A percentile compares a stretch with the other conserved stretches of the same genome.
These are phyloP conservation scores for Helostoma temminkii DNA, from an alignment of 2,797 vertebrate species.

Conservation along the genomic window DNA sequence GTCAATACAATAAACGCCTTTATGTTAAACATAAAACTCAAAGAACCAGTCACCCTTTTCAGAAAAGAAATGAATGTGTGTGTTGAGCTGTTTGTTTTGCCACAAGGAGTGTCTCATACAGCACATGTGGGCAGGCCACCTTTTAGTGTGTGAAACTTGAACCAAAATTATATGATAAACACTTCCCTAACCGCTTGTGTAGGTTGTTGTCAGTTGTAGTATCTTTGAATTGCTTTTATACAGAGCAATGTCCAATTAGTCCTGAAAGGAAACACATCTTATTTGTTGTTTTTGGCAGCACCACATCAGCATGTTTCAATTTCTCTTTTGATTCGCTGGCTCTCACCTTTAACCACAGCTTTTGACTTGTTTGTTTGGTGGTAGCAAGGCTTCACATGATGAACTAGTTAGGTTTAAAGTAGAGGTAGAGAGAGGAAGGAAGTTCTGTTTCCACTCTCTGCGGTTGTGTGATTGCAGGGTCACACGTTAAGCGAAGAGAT, in stretches of 20 bases:
- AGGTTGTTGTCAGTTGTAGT: neutral
- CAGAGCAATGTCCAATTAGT: neutral
- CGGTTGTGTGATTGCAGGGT: conserved; percentile 45
- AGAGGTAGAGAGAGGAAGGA: conserved; percentile 66
- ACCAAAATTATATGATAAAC: neutral
- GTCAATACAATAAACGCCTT: neutral
- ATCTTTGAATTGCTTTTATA: neutral
- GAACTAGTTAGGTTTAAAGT: conserved; percentile 42
- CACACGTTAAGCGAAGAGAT: conserved; percentile 18
- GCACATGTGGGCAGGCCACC: neutral
- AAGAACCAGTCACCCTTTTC: neutral
- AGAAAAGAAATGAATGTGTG: neutral
- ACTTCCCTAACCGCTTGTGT: neutral
- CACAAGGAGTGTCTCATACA: neutral
- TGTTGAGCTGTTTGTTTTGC: neutral
- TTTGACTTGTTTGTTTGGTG: conserved; percentile 54
- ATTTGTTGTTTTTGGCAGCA: neutral
- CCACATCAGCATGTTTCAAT: conserved; percentile 8
- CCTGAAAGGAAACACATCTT: neutral
- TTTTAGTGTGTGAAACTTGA: neutral
- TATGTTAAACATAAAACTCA: neutral
- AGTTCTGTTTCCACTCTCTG: conserved; percentile 64
- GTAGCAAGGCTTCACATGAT: conserved; percentile 30
- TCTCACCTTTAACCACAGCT: conserved; percentile 48
- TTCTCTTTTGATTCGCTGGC: conserved; percentile 49